Evolutionary conservation across 2,113 vertebrate species (phyloP).

Genomic region (Marcusenius ussheri): DNA sequence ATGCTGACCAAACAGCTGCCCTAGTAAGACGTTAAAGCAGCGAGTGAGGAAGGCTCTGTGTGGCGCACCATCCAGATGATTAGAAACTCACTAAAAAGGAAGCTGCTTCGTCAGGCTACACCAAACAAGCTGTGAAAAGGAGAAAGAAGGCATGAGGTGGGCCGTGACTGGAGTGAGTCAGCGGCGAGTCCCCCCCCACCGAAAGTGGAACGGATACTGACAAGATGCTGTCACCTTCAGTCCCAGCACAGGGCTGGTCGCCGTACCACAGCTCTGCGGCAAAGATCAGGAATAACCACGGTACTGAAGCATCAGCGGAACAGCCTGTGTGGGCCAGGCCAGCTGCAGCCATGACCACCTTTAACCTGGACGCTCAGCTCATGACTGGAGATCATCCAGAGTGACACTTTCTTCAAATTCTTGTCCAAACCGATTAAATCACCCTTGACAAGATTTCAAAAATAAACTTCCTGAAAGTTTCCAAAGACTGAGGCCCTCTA

Average conservation of each 20-base stretch:
- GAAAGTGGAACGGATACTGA: not conserved
- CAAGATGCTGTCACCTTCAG: not conserved
- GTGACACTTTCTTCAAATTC: not conserved
- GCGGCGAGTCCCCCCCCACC: not conserved
- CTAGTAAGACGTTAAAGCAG: not conserved
- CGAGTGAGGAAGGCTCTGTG: not conserved
- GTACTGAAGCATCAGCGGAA: not conserved
- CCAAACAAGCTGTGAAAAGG: not conserved
- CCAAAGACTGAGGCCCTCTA: not conserved
- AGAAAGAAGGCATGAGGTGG: not conserved
- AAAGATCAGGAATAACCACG: not conserved
- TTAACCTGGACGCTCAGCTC: not conserved
- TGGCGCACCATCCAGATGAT: not conserved
- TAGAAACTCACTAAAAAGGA: not conserved
- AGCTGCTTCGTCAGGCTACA: not conserved
- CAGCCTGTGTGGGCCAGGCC: not conserved
- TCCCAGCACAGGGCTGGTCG: not conserved
- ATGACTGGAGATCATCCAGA: not conserved
- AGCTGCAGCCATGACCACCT: not conserved
- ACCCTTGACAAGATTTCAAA: not conserved
- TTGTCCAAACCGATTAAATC: not conserved
- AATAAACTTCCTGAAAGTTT: not conserved
- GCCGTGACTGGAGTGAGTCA: not conserved
- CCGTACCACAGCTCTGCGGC: not conserved
- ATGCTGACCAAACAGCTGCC: not conserved